A percentile compares a stretch with the other conserved stretches of the same genome.
phyloP scores from a whole-genome alignment of 2,113 vertebrate genomes.

The Vidua macroura region DNA sequence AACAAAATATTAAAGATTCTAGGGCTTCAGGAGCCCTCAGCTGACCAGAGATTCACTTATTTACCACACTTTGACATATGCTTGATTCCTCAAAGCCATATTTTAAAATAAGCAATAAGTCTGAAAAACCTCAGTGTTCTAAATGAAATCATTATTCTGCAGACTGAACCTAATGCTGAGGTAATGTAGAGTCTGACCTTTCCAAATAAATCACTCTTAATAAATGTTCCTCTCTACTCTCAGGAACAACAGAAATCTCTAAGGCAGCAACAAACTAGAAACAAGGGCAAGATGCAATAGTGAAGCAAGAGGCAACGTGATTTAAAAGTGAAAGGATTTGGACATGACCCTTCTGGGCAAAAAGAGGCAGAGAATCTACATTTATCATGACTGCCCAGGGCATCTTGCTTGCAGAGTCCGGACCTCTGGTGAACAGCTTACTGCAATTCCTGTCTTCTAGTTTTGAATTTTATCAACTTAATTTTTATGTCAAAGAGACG shows the following conservation, averaged over 20 bases:
- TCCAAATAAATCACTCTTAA: slow-evolving; percentile 55
- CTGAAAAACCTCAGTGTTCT: neutral
- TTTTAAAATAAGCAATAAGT: neutral
- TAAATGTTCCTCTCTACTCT: slow-evolving; percentile 19
- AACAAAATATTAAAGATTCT: neutral
- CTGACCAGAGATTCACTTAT: neutral
- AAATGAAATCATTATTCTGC: slow-evolving; percentile 62
- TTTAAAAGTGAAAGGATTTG: slow-evolving; percentile 44
- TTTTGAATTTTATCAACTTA: neutral
- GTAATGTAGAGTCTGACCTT: slow-evolving; percentile 57
- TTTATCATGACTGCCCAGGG: slow-evolving; percentile 40
- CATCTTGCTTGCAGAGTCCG: neutral
- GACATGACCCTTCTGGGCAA: slow-evolving; percentile 14
- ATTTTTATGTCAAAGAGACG: neutral
- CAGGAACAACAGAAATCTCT: slow-evolving; percentile 21
- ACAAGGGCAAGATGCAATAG: slow-evolving; percentile 6
- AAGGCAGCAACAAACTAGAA: slow-evolving; percentile 27
- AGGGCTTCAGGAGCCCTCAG: neutral
- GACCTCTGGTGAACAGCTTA: neutral
- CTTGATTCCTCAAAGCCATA: slow-evolving; percentile 13
- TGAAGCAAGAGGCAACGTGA: slow-evolving; percentile 5
- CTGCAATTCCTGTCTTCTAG: neutral
- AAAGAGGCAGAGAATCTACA: neutral
- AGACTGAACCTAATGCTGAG: slow-evolving; percentile 54
- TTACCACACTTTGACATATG: neutral